Percentiles rank a stretch among this genome's conserved stretches.
Evolutionary conservation across 2,797 vertebrate genomes (phyloP).

Genomic region (Chrysocyon brachyurus): DNA sequence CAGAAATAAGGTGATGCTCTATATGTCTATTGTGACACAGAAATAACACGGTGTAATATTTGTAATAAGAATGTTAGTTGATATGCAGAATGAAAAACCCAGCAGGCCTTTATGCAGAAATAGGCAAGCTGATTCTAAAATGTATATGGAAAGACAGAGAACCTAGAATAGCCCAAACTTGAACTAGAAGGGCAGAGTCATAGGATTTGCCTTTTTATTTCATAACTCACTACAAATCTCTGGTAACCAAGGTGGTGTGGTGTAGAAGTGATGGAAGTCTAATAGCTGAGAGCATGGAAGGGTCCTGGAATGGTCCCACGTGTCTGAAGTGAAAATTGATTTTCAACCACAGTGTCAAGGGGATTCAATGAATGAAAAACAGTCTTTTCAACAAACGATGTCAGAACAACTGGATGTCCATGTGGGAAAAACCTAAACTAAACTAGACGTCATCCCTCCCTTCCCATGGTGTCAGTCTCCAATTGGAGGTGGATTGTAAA

Average conservation of each 20-base stretch:
- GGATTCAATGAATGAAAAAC: background rate
- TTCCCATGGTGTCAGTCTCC: no score
- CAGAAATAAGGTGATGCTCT: no score
- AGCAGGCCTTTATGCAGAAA: background rate
- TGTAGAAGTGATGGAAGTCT: no score
- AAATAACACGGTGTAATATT: background rate
- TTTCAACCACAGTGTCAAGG: background rate
- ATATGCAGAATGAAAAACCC: background rate
- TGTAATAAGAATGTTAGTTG: no score
- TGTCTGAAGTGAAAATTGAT: background rate
- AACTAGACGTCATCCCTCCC: background rate
- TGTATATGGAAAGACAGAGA: background rate
- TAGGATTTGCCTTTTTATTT: background rate
- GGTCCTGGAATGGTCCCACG: fast-evolving
- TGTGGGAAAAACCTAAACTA: background rate
- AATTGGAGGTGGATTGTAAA: background rate
- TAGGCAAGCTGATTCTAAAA: background rate
- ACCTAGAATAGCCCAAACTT: background rate
- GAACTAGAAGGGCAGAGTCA: background rate
- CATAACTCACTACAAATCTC: background rate
- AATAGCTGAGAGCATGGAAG: no score
- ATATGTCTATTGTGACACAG: background rate
- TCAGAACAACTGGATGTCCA: background rate
- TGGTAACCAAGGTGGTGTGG: background rate
- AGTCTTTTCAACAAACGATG: background rate